phyloP scores from a whole-genome alignment of 2,888 invertebrate species.

The Watsonalla binaria region DNA sequence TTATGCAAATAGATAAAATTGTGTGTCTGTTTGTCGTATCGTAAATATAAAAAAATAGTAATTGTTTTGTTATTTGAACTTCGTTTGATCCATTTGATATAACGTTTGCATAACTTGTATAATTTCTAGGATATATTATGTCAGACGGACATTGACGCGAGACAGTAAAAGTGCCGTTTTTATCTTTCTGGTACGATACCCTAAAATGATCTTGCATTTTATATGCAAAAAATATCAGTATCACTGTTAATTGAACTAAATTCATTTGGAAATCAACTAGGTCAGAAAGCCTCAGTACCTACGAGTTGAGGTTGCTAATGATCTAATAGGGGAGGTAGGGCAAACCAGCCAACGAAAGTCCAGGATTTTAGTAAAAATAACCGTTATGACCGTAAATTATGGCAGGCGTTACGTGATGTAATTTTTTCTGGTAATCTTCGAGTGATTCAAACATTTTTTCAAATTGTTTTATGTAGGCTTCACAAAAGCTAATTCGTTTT shows the following conservation, averaged over 20 bases:
- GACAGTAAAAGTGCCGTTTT: too few species aligned
- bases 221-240: conserved; percentile 60
- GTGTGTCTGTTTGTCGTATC: too few species aligned
- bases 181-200: too few species aligned
- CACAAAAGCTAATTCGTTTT: background rate
- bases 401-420: conserved; percentile 38
- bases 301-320: conserved; percentile 55
- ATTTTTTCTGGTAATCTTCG: conserved; percentile 27
- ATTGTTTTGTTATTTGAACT: too few species aligned
- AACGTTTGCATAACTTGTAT: too few species aligned
- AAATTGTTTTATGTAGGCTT: conserved; percentile 27
- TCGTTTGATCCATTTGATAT: too few species aligned
- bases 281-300: conserved; percentile 37
- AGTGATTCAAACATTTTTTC: conserved; percentile 39
- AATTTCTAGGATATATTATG: too few species aligned
- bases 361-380: conserved; percentile 67
- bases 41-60: too few species aligned
- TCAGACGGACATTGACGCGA: too few species aligned
- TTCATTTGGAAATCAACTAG: conserved; percentile 60
- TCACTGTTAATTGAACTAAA: conserved; percentile 76
- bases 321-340: conserved; percentile 23
- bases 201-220: conserved; percentile 30
- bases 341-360: conserved; percentile 36
- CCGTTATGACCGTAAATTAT: conserved; percentile 60
- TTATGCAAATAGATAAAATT: too few species aligned